Conservation (phyloP, 2,113 vertebrate species). For the Calidris pygmaea region DNA sequence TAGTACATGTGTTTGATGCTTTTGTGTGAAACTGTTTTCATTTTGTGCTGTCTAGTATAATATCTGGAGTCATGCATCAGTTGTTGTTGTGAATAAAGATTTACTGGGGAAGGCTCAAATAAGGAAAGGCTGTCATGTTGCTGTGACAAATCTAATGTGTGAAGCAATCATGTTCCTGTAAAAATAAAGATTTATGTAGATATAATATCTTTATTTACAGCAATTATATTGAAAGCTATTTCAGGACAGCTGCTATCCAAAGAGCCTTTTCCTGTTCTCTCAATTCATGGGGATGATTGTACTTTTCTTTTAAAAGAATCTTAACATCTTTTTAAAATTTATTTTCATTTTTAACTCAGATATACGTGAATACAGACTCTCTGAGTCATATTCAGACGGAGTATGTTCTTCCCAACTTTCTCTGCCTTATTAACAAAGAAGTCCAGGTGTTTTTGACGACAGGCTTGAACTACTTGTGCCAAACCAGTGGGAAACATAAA, state of each 20-base stretch:
- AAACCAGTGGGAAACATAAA: not conserved
- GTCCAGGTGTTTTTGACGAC: not conserved
- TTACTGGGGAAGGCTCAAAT: conserved; percentile 42
- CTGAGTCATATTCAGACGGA: not conserved
- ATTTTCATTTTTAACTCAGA: not conserved
- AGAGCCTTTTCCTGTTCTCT: not conserved
- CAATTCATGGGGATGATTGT: not conserved
- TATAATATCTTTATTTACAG: conserved; percentile 59
- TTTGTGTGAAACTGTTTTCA: conserved; percentile 36
- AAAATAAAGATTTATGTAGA: conserved; percentile 67
- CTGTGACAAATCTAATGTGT: conserved; percentile 57
- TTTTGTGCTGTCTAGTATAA: conserved; percentile 42
- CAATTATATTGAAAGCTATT: conserved; percentile 53
- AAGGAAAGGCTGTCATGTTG: conserved; percentile 48
- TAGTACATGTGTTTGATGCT: conserved; percentile 16
- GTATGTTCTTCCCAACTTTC: not conserved
- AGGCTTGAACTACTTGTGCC: not conserved
- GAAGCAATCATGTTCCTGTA: conserved; percentile 40
- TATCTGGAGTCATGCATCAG: conserved; percentile 49
- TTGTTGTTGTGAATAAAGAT: conserved; percentile 54
- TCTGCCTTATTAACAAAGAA: not conserved
- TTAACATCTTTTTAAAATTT: not conserved
- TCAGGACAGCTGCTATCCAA: conserved; percentile 7
- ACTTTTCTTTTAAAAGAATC: not conserved
- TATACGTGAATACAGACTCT: not conserved